These are phyloP conservation scores for Crotophaga sulcirostris DNA, from an alignment of 2,113 vertebrate genomes.

Conservation along the genomic window DNA sequence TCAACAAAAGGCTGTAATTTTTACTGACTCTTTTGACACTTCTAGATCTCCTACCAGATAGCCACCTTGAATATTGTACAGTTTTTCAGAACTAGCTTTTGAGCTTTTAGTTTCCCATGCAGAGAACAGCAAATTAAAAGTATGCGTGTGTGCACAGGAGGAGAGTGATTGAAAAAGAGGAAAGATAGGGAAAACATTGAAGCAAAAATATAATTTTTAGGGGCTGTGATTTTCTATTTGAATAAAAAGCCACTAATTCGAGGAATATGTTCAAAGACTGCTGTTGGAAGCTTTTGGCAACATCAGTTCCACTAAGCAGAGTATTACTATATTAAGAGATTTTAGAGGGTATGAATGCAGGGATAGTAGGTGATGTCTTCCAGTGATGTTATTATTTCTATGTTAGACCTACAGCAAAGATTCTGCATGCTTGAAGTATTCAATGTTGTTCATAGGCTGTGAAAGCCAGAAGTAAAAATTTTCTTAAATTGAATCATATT, in stretches of 20 bases:
- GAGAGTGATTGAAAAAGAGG: not conserved
- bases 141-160: not conserved
- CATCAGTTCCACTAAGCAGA: not conserved
- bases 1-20: not conserved
- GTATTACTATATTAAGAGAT: not conserved
- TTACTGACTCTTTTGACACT: not conserved
- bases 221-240: not conserved
- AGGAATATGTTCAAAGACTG: not conserved
- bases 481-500: slow-evolving; percentile 29
- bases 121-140: not conserved
- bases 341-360: not conserved
- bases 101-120: not conserved
- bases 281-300: not conserved
- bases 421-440: not conserved
- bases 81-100: not conserved
- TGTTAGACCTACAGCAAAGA: not conserved
- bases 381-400: not conserved
- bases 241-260: not conserved
- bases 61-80: not conserved
- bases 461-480: slow-evolving; percentile 29
- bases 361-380: not conserved
- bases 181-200: not conserved
- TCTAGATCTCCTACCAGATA: not conserved
- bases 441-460: not conserved
- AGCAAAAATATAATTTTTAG: not conserved